These are phyloP conservation scores for Drosophila leontia DNA, from an alignment of 1,140 invertebrate genomes.

Conservation along the genomic window DNA sequence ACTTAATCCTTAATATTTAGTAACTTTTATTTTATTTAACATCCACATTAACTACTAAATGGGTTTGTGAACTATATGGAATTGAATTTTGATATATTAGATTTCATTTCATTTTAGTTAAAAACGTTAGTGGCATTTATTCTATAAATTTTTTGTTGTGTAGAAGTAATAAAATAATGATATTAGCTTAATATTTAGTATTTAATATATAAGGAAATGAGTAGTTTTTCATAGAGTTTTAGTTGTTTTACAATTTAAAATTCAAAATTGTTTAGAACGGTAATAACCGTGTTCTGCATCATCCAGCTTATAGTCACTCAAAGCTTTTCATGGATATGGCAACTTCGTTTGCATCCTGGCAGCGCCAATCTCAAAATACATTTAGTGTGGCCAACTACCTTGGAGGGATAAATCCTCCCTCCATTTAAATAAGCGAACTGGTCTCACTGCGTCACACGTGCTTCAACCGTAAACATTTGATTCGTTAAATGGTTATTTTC, in stretches of 20 bases:
- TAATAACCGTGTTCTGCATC: background rate
- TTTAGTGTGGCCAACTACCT: background rate
- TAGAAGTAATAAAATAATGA: too few species aligned
- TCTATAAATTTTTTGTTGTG: too few species aligned
- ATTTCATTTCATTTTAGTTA: too few species aligned
- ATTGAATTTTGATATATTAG: too few species aligned
- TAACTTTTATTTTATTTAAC: too few species aligned
- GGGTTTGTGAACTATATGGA: too few species aligned
- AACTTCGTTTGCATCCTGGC: background rate
- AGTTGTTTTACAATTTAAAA: background rate
- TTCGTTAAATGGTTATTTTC: background rate
- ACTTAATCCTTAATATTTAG: too few species aligned
- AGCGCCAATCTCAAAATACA: background rate
- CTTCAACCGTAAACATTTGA: constrained; percentile 55
- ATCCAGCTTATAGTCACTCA: background rate
- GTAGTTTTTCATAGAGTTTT: background rate
- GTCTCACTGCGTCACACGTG: constrained; percentile 45
- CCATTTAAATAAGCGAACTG: background rate
- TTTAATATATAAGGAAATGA: background rate
- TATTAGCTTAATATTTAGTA: background rate
- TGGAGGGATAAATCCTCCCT: fast-evolving
- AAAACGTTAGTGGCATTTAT: too few species aligned
- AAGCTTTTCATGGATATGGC: background rate
- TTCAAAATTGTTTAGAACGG: background rate
- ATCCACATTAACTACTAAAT: too few species aligned